Percentiles rank a stretch among this genome's conserved stretches.
These are phyloP conservation scores for Ctenodactylus gundi DNA, from an alignment of 2,113 vertebrate genomes.

Conservation along the genomic window DNA sequence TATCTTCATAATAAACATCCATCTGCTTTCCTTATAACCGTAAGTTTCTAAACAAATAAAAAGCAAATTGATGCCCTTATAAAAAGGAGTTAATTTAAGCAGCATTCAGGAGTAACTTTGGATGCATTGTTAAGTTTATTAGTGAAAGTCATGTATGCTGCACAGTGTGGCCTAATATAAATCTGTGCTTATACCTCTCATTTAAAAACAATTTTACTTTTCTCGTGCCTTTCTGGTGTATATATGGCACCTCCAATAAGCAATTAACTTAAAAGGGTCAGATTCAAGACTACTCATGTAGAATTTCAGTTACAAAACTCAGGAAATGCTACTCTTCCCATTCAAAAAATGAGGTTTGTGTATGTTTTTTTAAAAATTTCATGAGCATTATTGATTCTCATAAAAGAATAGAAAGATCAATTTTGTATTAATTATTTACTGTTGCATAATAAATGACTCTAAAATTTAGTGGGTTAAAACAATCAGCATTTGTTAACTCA, in stretches of 20 bases:
- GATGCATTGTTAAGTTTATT: neutral
- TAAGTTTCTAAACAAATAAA: constrained; percentile 30
- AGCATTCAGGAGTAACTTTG: neutral
- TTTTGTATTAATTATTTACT: constrained; percentile 11
- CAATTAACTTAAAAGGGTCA: neutral
- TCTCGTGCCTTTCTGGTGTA: neutral
- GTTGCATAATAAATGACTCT: neutral
- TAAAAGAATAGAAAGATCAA: neutral
- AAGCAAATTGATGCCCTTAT: constrained; percentile 23
- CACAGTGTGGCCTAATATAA: neutral
- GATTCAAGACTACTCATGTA: constrained; percentile 33
- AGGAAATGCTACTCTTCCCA: neutral
- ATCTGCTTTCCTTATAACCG: constrained; percentile 35
- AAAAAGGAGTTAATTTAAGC: neutral
- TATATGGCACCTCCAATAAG: neutral
- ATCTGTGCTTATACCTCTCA: neutral
- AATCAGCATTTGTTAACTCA: neutral
- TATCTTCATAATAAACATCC: constrained; percentile 1
- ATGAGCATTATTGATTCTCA: neutral
- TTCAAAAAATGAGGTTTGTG: neutral
- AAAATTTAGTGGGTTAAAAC: neutral
- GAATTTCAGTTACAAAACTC: neutral
- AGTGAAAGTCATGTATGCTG: neutral
- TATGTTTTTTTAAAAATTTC: neutral
- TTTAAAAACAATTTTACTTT: constrained; percentile 42